Base-by-base conservation (phyloP, 2,888 invertebrate species). In the Horisme vitalbata region DNA sequence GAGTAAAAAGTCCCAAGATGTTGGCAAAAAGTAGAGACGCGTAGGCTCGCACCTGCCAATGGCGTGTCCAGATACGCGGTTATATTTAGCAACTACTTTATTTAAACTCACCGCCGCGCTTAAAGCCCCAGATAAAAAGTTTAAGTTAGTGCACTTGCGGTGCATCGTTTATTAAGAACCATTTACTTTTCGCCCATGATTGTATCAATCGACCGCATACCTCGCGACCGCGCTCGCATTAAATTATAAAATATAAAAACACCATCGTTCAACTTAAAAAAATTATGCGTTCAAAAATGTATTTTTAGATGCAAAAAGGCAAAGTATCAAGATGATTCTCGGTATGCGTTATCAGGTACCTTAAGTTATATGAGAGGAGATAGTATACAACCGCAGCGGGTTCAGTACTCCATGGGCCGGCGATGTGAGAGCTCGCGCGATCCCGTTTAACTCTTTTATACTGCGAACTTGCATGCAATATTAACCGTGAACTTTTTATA, bases 41-140 rank as follows among this genome's bases (percentile, higher is more conserved):
- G 73, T 73, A 73, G 73, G 69, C 81, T 78, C 75, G 80, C 86
- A 86, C 84, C 87, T 88, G 88, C 87, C 88, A 87, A 86, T 86
- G 78, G 74, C 73, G 78, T 79, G 81, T 85, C 79, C 75, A 83
- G 87, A 88, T 87, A 88, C 79, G 74, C 71, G 71, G 82, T 79
- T 89, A 89, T 88, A 87, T 88, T 84, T 89, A 89, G 87, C 87
- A 85, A 84, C 79, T 85, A 86, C 85, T 87, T 87, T 85, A 87
- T 86, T 85, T 83, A 86, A 59, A 79, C 81, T 78, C 82, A 82
- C 83, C 83, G 84, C 77, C 79, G 67, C 71, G 80, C 82, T 81
- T 77, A 75, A 80, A 76, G 80, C 79, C 75, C 74, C 72, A 68
- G 85, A 86, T 85, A 86, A 86, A 85, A 86, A 82, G 75, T 73